Evolutionary conservation across 2,888 invertebrate species (phyloP), one percentile per base, ranked within the genome.

Genomic region (Anagyrus pseudococci): DNA sequence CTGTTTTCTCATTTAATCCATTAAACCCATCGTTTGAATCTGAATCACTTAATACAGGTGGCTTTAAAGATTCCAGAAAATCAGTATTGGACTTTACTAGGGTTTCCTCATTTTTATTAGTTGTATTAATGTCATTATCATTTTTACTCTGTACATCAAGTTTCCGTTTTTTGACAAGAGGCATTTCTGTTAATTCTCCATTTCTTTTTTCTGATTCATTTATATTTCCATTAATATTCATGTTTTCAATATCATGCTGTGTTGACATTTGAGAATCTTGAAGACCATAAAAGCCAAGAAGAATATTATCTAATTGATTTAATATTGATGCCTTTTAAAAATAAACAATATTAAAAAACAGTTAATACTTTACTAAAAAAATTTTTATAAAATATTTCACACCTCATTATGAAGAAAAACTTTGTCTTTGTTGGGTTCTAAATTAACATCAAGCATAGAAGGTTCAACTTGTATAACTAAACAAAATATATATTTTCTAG

Each of bases 391-490:
- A 46, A 44, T 47, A 13, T 56, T 25, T 52, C 56, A 58, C 76
- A 85, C 86, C 79, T 84, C 78, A 67, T 84, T 77, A 47, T 83
- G 82, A 1, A 87, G 73, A 44, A 85, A 73, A 41, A 87, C 82
- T 70, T 76, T 80, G 40, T 84, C 83, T 76, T 88, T 88, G 75
- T 87, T 86, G 2, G 87, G 85, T 64, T 88, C 87, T 47, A 86
- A 70, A 76, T 88, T 88, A 37, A 87, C 83, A 76, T 88, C 87
- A 25, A 86, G 67, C 20, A 81, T 76, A 25, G 74, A 70, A 8
- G 84, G 72, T 17, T 84, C 80, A 2, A 84, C 68, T 19, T 70
- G 75, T 26, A 87, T 71, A 33, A 77, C 75, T 2, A 85, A 26
- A 59, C 83, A 75, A 69, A 82, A 85, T 25, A 84, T 68, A 1